Conservation (phyloP, 1,140 invertebrate species). For the Bombus fervidus region DNA sequence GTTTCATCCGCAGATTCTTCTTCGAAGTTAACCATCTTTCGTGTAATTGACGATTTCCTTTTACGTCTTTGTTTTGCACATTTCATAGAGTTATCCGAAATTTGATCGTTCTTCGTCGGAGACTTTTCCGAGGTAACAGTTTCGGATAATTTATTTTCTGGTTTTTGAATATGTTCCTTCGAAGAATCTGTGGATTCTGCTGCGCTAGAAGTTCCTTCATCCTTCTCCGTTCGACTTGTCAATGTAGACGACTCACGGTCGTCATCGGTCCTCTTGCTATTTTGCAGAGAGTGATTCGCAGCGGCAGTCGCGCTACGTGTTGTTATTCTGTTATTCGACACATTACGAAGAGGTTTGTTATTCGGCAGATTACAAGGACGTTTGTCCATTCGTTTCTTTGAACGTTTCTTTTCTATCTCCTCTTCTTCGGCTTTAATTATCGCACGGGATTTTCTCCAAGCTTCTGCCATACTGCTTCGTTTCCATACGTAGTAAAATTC, state of each 20-base stretch:
- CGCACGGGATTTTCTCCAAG: accelerated
- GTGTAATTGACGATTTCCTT: too few species aligned
- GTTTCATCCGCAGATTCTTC: too few species aligned
- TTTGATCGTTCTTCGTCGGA: too few species aligned
- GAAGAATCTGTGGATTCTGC: too few species aligned
- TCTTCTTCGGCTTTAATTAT: accelerated
- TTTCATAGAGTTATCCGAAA: too few species aligned
- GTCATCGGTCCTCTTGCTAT: accelerated
- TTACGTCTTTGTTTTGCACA: accelerated
- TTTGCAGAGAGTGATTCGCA: accelerated
- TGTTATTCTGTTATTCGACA: accelerated
- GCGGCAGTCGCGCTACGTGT: accelerated
- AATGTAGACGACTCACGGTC: too few species aligned
- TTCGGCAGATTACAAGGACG: accelerated
- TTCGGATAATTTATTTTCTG: too few species aligned
- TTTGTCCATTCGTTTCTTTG: too few species aligned
- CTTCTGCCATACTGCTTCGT: background rate
- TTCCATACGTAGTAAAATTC: slow-evolving; percentile 35
- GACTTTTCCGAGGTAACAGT: too few species aligned
- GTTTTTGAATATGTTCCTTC: accelerated
- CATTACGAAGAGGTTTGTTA: accelerated
- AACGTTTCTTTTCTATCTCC: accelerated
- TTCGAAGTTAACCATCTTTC: too few species aligned
- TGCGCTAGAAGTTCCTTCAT: accelerated
- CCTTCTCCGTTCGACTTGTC: accelerated